These are phyloP conservation scores for Hoplodrina ambigua DNA, from an alignment of 2,888 invertebrate species.

Conservation along the genomic window DNA sequence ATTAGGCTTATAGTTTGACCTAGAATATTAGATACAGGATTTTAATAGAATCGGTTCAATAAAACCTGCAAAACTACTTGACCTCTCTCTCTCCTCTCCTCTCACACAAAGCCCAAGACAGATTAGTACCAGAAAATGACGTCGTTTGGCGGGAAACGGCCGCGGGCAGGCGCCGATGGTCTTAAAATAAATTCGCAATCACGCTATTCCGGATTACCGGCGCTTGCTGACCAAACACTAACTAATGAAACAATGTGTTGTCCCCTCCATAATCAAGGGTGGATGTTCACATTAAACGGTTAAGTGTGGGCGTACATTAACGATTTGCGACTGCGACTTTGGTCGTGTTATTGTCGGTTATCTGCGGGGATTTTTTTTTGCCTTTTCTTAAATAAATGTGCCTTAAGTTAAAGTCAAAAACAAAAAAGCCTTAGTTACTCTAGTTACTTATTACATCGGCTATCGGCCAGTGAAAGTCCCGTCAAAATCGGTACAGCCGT, in stretches of 20 bases:
- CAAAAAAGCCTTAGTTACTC: too few species aligned
- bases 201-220: conserved; percentile 58
- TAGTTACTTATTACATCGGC: too few species aligned
- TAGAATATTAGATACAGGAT: too few species aligned
- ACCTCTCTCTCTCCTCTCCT: neutral
- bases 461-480: too few species aligned
- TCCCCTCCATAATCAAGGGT: conserved; percentile 75
- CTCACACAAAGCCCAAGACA: neutral
- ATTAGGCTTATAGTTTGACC: too few species aligned
- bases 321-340: conserved; percentile 33
- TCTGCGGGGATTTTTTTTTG: too few species aligned
- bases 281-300: conserved; percentile 69
- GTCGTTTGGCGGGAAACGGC: conserved; percentile 1
- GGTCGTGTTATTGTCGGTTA: too few species aligned
- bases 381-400: too few species aligned
- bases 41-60: too few species aligned
- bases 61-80: neutral
- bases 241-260: conserved; percentile 79
- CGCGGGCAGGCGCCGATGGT: conserved; percentile 24
- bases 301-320: conserved; percentile 53
- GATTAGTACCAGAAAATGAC: conserved; percentile 16
- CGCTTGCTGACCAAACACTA: conserved; percentile 76
- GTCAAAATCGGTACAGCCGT: too few species aligned
- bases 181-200: conserved; percentile 63
- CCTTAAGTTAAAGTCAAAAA: too few species aligned